These are phyloP conservation scores for Pristionchus mayeri DNA, from an alignment of 2,888 invertebrate genomes.

Conservation along the genomic window DNA sequence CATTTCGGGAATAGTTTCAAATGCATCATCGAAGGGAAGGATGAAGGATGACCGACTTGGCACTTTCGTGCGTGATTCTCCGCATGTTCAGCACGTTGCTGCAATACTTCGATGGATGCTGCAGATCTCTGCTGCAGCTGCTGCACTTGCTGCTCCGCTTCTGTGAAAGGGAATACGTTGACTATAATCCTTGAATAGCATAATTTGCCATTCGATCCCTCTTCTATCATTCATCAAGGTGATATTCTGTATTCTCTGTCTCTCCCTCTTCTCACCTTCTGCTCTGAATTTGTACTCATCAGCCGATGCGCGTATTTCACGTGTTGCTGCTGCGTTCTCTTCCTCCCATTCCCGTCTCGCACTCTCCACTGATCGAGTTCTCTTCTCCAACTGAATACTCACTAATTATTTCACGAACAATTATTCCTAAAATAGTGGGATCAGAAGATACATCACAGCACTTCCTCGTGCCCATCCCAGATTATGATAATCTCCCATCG, in stretches of 20 bases:
- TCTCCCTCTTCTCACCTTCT: background rate
- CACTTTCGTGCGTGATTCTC: conserved; percentile 18
- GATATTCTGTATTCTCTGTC: too few species aligned
- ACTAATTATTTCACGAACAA: background rate
- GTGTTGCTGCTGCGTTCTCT: background rate
- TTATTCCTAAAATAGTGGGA: too few species aligned
- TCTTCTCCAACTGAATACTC: background rate
- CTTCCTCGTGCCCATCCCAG: too few species aligned
- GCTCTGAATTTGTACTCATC: background rate
- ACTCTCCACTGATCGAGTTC: background rate
- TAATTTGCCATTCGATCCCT: too few species aligned
- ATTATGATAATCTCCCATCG: background rate
- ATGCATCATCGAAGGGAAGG: background rate
- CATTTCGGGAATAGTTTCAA: too few species aligned
- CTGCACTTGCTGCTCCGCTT: conserved; percentile 7
- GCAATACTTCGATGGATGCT: background rate
- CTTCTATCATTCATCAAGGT: too few species aligned
- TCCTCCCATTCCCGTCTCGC: conserved; percentile 17
- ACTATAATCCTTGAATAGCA: too few species aligned
- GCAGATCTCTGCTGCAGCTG: background rate
- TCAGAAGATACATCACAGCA: too few species aligned
- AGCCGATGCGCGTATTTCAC: background rate
- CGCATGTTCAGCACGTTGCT: background rate
- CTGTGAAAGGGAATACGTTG: background rate
- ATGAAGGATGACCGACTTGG: conserved; percentile 12